phyloP scores from a whole-genome alignment of 2,888 invertebrate species.

The Lomographa bimaculata region DNA sequence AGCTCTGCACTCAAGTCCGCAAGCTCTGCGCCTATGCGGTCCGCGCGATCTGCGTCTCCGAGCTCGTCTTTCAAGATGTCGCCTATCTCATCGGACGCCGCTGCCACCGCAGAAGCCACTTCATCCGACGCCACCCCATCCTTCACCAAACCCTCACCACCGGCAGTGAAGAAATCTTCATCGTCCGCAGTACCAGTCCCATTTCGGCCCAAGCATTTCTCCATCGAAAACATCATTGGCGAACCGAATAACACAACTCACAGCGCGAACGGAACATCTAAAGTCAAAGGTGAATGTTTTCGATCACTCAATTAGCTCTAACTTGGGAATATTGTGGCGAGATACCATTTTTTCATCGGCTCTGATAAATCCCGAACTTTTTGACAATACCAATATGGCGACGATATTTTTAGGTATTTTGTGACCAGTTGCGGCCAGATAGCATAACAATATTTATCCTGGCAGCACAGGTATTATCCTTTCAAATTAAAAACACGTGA shows the following conservation, averaged over 20 bases:
- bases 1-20: constrained; percentile 74
- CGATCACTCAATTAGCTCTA: constrained; percentile 64
- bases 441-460: constrained; percentile 52
- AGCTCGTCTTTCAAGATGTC: constrained; percentile 76
- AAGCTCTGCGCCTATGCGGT: constrained; percentile 71
- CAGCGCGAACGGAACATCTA: constrained; percentile 75
- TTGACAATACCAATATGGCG: constrained; percentile 85
- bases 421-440: constrained; percentile 67
- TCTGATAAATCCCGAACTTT: constrained; percentile 72
- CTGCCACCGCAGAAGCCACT: constrained; percentile 70
- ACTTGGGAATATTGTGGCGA: constrained; percentile 61
- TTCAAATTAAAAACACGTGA: background rate
- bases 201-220: constrained; percentile 71
- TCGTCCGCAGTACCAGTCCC: constrained; percentile 60
- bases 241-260: constrained; percentile 67
- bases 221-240: constrained; percentile 78
- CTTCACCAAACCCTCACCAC: constrained; percentile 54
- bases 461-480: constrained; percentile 48
- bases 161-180: constrained; percentile 61
- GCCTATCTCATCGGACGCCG: constrained; percentile 75
- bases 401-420: constrained; percentile 81
- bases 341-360: constrained; percentile 79
- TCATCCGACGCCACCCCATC: constrained; percentile 65
- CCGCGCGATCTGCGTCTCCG: constrained; percentile 69
- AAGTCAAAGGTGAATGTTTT: constrained; percentile 63